Percentiles rank a stretch among this genome's conserved stretches.
Evolutionary conservation across 2,888 invertebrate species (phyloP).

Genomic region (Leucophora obtusa): DNA sequence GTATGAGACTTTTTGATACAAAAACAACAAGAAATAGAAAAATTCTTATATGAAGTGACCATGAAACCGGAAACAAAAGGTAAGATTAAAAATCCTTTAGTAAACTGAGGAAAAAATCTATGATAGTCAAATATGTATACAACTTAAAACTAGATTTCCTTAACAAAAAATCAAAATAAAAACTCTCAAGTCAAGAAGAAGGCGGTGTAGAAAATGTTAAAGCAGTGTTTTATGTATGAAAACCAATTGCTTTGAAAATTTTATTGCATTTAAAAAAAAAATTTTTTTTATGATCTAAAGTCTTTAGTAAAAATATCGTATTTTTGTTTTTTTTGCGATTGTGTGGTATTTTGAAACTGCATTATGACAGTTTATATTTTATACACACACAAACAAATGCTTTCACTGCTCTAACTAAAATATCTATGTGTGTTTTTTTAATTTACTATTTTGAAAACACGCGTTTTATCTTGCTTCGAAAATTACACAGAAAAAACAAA

Average conservation of each 20-base stretch:
- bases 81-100: slow-evolving; percentile 59
- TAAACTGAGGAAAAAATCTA: neutral
- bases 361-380: slow-evolving; percentile 19
- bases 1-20: neutral
- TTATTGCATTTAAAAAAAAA: slow-evolving; percentile 18
- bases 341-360: slow-evolving; percentile 26
- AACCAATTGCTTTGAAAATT: neutral
- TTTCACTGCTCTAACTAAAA: too few species aligned
- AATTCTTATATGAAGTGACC: slow-evolving; percentile 37
- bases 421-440: too few species aligned
- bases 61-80: slow-evolving; percentile 66
- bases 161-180: neutral
- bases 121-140: neutral
- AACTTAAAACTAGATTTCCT: neutral
- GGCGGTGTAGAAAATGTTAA: neutral
- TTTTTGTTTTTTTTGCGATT: neutral
- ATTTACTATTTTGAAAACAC: too few species aligned
- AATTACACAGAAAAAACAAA: too few species aligned
- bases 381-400: neutral
- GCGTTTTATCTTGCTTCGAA: too few species aligned
- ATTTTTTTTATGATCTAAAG: slow-evolving; percentile 7
- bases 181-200: neutral
- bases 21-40: neutral
- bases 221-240: neutral
- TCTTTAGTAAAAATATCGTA: neutral